A percentile compares a stretch with the other conserved stretches of the same genome.
Conservation (phyloP, 1,140 invertebrate species). For the Drosophila ficusphila region DNA sequence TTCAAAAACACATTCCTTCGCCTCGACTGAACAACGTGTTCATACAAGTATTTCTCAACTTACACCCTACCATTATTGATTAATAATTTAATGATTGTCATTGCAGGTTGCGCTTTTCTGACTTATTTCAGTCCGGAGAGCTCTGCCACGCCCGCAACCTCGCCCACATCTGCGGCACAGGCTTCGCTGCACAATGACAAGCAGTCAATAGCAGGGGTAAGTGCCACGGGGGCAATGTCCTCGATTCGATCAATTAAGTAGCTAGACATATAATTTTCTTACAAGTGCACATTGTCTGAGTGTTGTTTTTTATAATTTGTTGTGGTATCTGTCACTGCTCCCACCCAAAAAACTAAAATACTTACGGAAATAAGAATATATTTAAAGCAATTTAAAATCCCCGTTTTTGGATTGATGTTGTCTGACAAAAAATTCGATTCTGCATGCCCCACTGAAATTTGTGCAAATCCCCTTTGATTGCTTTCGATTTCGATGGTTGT, state of each 20-base stretch:
- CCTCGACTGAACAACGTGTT: neutral
- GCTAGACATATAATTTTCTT: slow-evolving; percentile 11
- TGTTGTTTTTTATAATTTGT: slow-evolving; percentile 13
- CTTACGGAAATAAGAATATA: neutral
- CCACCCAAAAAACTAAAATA: neutral
- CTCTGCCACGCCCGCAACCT: slow-evolving; percentile 89
- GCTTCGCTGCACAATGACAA: slow-evolving; percentile 94
- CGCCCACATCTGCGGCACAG: slow-evolving; percentile 61
- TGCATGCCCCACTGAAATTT: slow-evolving; percentile 29
- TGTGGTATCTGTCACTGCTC: neutral
- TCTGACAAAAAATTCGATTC: slow-evolving; percentile 3
- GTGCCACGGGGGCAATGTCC: slow-evolving; percentile 83
- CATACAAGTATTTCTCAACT: neutral
- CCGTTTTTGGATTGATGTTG: slow-evolving; percentile 1
- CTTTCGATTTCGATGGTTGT: slow-evolving; percentile 14
- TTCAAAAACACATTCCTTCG: neutral
- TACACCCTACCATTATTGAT: neutral
- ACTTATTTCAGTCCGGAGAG: slow-evolving; percentile 98
- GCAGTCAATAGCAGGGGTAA: slow-evolving; percentile 98
- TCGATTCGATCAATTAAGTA: slow-evolving; percentile 1
- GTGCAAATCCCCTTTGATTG: slow-evolving; percentile 17
- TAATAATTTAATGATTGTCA: slow-evolving; percentile 2
- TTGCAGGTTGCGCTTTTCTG: slow-evolving; percentile 96
- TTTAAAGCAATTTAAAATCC: neutral
- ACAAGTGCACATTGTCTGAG: slow-evolving; percentile 10